These are phyloP conservation scores for Ophion ellenae DNA, from an alignment of 2,888 invertebrate genomes.

Conservation along the genomic window DNA sequence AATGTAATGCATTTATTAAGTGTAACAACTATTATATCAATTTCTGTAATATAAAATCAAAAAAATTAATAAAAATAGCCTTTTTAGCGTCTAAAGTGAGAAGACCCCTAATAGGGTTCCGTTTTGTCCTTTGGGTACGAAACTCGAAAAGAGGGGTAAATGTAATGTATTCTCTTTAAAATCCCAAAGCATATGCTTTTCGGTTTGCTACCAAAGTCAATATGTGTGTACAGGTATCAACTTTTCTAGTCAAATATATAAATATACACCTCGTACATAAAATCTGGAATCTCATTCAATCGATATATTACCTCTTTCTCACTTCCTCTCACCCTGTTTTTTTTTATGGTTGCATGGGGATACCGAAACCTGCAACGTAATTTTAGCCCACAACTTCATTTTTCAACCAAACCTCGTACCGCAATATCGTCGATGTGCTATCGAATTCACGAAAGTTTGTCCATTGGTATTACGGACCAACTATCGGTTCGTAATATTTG, in stretches of 20 bases:
- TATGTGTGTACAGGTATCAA: background rate
- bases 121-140: too few species aligned
- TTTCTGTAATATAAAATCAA: too few species aligned
- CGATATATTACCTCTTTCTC: background rate
- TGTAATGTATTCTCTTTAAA: background rate
- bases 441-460: constrained; percentile 30
- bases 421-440: constrained; percentile 44
- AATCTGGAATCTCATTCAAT: background rate
- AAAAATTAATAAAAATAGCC: too few species aligned
- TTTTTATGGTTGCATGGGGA: background rate
- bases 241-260: background rate
- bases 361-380: background rate
- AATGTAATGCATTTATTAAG: too few species aligned
- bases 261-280: background rate
- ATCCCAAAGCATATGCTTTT: background rate
- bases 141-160: background rate
- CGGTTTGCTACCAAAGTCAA: background rate
- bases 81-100: too few species aligned
- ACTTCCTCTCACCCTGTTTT: background rate
- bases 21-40: too few species aligned
- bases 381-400: constrained; percentile 44
- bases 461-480: too few species aligned
- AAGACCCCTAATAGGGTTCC: too few species aligned
- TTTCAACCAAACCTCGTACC: constrained; percentile 28
- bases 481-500: too few species aligned